Percentiles rank a stretch among this genome's conserved stretches.
These are phyloP conservation scores for Harpagoxenus sublaevis DNA, from an alignment of 2,888 invertebrate genomes.

Conservation along the genomic window DNA sequence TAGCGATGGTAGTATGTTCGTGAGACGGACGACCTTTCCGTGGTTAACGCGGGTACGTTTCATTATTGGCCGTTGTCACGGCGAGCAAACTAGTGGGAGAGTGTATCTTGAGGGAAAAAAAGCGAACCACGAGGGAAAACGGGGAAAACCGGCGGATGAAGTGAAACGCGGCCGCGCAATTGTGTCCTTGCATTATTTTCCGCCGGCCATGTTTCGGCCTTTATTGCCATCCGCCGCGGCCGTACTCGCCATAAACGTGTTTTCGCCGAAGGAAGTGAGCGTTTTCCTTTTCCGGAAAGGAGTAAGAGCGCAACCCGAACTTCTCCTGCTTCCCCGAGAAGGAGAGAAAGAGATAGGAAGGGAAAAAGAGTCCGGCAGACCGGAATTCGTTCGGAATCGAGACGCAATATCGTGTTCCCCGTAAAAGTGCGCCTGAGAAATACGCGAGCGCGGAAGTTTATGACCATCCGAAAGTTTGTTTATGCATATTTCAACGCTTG, in stretches of 20 bases:
- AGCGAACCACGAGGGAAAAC: not conserved
- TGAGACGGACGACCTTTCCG: conserved; percentile 11
- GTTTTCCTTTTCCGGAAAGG: conserved; percentile 55
- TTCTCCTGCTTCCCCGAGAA: not conserved
- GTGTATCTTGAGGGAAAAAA: conserved; percentile 17
- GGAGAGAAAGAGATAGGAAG: not conserved
- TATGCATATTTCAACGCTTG: conserved; percentile 44
- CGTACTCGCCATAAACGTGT: conserved; percentile 65
- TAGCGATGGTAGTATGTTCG: not conserved
- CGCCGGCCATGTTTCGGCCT: conserved; percentile 53
- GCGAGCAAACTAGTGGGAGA: conserved; percentile 21
- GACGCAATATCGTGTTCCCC: conserved; percentile 43
- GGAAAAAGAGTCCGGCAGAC: not conserved
- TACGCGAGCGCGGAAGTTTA: conserved; percentile 32
- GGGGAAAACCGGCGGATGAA: not conserved
- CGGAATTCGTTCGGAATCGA: conserved; percentile 30
- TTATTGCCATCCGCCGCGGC: conserved; percentile 66
- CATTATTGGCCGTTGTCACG: conserved; percentile 45
- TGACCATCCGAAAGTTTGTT: conserved; percentile 48
- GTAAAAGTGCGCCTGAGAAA: conserved; percentile 42
- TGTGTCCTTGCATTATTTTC: conserved; percentile 60
- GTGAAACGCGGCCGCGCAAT: conserved; percentile 42
- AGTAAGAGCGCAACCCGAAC: conserved; percentile 11
- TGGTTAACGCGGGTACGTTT: conserved; percentile 36
- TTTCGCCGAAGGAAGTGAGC: conserved; percentile 58